Evolutionary conservation across 1,140 invertebrate genomes (phyloP), one percentile per base, ranked within the genome.

Genomic region (Nylanderia fulva): DNA sequence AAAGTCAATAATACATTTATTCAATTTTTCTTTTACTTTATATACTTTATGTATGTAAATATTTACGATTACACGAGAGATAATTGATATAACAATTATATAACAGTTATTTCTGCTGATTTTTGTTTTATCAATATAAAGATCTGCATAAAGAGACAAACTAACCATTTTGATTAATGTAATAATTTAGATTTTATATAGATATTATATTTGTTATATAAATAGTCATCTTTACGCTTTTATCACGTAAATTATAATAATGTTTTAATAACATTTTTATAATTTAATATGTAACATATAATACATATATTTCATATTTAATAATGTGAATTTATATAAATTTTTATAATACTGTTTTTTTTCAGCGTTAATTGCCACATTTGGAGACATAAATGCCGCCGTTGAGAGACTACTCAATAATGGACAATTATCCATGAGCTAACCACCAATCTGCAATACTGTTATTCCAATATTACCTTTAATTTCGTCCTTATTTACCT

Each of bases 341-440:
- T n/a, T n/a, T n/a, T n/a, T 15, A 54, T 72, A 18, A 29, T 13
- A 21, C 5, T 71, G 9, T 90, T 85, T 91, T 85, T 86, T 96
- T 96, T 61, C 95, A 98, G 99, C 99, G 84, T 95, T 99, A 92
- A 98, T 98, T 91, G 98, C 98, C 58, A 99, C 99, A 76, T 99
- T 98, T 94, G 99, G 99, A 64, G 99, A 99, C 95, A 98, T 99
- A 85, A 99, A 99, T 95, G 99, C 98, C 64, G 99, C 99, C 8
- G 98, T 99, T 89, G 99, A 99, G 94, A 97, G 98, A 95, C 95
- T 99, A 95, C 95, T 99, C 90, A 96, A 96, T 83, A 96, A 97
- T 85, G 97, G 97, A 87, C 97, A 98, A 94, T 95, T 98, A 89
- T 97, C 97, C 85, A 96, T 97, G 96, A 98, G 97, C 96, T 98